Conservation (phyloP, 2,113 vertebrate genomes). For the Cheirogaleus medius region DNA sequence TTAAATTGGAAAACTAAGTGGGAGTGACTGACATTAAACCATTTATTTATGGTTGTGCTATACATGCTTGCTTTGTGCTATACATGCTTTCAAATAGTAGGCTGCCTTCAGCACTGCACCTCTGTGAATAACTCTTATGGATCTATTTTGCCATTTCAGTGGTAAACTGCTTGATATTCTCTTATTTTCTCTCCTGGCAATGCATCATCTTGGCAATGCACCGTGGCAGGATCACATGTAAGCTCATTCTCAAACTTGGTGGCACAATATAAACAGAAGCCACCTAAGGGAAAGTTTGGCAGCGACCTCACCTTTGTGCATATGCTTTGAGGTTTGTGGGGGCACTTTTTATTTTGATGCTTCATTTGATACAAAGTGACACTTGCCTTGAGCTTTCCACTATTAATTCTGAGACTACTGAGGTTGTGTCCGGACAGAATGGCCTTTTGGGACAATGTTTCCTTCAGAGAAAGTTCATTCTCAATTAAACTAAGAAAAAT, state of each 20-base stretch:
- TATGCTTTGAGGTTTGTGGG: neutral
- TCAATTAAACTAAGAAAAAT: neutral
- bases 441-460: neutral
- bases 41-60: neutral
- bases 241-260: neutral
- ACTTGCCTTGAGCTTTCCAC: slow-evolving; percentile 18
- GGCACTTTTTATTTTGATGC: neutral
- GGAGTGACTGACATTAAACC: neutral
- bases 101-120: fast-evolving
- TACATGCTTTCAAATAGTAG: neutral
- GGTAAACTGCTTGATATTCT: neutral
- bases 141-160: neutral
- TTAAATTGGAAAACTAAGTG: neutral
- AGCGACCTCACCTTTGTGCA: slow-evolving; percentile 1
- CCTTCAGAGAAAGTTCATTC: neutral
- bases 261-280: neutral
- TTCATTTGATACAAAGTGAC: slow-evolving; percentile 17
- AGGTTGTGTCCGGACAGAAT: neutral
- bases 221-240: neutral
- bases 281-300: neutral
- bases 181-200: neutral
- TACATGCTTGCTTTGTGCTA: neutral
- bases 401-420: neutral
- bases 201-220: neutral
- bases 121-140: neutral